A percentile compares a stretch with the other conserved stretches of the same genome.
Conservation (phyloP, 2,888 invertebrate species). For the Tachina lurida region DNA sequence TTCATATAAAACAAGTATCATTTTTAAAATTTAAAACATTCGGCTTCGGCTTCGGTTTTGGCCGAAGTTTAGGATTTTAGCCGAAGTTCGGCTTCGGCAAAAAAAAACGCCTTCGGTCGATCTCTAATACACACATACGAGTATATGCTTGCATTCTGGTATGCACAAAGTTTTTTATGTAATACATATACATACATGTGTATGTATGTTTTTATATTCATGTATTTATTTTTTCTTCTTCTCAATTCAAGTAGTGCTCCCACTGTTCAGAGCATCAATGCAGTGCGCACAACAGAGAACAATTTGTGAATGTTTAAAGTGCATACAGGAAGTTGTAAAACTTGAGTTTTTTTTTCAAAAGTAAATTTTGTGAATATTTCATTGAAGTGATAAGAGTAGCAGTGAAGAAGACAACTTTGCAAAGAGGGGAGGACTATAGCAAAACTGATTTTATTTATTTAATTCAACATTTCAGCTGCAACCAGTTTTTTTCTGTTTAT, state of each 20-base stretch:
- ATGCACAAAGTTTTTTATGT: conserved; percentile 30
- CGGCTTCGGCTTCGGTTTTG: too few relatives aligned
- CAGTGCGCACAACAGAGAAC: not conserved
- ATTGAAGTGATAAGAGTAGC: not conserved
- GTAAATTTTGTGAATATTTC: conserved; percentile 15
- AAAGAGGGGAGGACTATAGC: not conserved
- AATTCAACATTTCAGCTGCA: not conserved
- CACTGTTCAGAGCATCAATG: conserved; percentile 42
- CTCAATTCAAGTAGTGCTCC: conserved; percentile 42
- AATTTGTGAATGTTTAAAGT: conserved; percentile 24
- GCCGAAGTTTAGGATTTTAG: too few relatives aligned
- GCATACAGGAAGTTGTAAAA: conserved; percentile 48
- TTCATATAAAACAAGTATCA: too few relatives aligned
- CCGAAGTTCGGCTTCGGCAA: too few relatives aligned
- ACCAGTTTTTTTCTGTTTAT: not conserved
- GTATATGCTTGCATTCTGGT: not conserved
- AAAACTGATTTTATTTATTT: not conserved
- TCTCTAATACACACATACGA: too few relatives aligned
- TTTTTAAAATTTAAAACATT: too few relatives aligned
- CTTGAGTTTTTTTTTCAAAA: not conserved
- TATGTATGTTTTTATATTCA: conserved; percentile 1
- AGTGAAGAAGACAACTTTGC: not conserved
- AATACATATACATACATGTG: not conserved
- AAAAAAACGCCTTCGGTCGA: too few relatives aligned
- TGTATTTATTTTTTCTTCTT: conserved; percentile 9